Base-by-base conservation (phyloP, 2,797 vertebrate species). In the Todus mexicanus region DNA sequence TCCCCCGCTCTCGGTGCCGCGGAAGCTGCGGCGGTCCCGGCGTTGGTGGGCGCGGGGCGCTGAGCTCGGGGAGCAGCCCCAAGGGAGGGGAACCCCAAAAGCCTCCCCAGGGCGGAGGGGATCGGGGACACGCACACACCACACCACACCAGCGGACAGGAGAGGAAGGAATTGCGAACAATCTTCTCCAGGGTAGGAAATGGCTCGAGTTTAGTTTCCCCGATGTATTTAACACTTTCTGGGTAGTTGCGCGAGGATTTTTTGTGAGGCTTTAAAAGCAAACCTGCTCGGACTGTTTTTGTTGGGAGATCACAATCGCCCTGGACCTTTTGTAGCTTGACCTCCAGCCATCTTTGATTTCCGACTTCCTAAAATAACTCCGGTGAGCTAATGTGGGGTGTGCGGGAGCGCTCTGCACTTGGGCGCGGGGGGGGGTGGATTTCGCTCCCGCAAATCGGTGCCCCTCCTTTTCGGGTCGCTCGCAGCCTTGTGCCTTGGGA, bases 321-420 rank as follows among this genome's bases (percentile, higher is more conserved):
- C 96, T 94, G 97, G 97, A 97, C 98, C 97, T 96, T 97, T 97
- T 97, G 97, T 97, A 97, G 97, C 97, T 97, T 98, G 98, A 98
- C 98, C 98, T 98, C 97, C 98, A 98, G 98, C 98, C 98, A 98
- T 98, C 98, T 98, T 98, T 98, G 98, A 98, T 98, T 98, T 98
- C 97, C 97, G 97, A 98, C 97, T 98, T 98, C 97, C 98, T 97
- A 98, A 98, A 98, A 98, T 98, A 97, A 97, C 97, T 96, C 94
- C 94, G 96, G 97, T 96, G 82, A 83, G 96, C 96, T 85, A 66
- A 95, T 80, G 93, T 71, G 96, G 96, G 87, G 94, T 91, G 70
- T 76, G 94, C 80, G 91, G 21, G 84, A 31, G 70, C 77, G 89
- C 91, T 90, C 92, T 91, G 94, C 84, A 81, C 54, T 35, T 19